Evolutionary conservation across 2,888 invertebrate genomes (phyloP).

Genomic region (Stenichneumon culpator): DNA sequence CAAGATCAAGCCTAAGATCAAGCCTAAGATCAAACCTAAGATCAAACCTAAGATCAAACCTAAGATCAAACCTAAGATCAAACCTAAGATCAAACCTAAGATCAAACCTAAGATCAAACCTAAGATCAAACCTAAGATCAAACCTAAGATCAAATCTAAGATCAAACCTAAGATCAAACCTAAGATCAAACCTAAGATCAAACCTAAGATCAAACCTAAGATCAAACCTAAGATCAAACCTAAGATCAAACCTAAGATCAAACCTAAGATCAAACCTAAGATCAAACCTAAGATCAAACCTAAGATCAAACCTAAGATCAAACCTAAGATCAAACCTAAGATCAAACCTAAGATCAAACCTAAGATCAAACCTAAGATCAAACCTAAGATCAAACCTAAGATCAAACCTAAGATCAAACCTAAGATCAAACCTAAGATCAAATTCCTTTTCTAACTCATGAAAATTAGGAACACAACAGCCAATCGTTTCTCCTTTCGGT

Average conservation of each 20-base stretch:
- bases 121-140: too few species aligned
- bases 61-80: background rate
- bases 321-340: background rate
- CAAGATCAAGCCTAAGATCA: too few species aligned
- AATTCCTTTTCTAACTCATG: background rate
- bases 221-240: too few species aligned
- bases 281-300: background rate
- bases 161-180: too few species aligned
- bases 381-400: too few species aligned
- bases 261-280: background rate
- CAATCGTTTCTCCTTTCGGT: background rate
- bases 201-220: too few species aligned
- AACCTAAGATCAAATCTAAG: too few species aligned
- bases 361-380: too few species aligned
- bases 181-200: too few species aligned
- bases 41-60: background rate
- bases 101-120: too few species aligned
- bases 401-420: background rate
- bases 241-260: too few species aligned
- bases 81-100: background rate
- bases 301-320: background rate
- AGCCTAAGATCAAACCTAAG: background rate
- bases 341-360: too few species aligned
- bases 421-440: background rate
- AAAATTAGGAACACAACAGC: background rate